phyloP scores from a whole-genome alignment of 2,797 vertebrate species.

The Cebuella pygmaea region DNA sequence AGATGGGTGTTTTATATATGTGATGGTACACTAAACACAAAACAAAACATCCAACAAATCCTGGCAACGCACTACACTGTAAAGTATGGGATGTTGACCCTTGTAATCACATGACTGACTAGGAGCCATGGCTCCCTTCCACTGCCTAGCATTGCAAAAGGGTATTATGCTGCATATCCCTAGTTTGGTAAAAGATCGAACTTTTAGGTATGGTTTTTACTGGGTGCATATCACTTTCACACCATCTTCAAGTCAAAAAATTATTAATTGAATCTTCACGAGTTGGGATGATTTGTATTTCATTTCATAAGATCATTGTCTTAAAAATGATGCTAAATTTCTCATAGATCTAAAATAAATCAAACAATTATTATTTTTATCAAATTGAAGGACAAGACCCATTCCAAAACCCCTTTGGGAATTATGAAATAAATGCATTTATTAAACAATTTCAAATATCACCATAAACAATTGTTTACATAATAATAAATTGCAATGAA shows the following conservation, averaged over 20 bases:
- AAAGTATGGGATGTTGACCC: background rate
- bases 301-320: background rate
- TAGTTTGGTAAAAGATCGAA: background rate
- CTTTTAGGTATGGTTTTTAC: background rate
- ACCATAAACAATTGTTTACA: background rate
- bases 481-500: background rate
- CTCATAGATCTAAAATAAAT: background rate
- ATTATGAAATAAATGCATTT: background rate
- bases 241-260: background rate
- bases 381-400: background rate
- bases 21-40: background rate
- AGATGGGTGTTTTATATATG: background rate
- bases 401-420: background rate
- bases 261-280: background rate
- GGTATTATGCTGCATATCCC: background rate
- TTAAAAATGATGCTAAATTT: slow-evolving; percentile 22
- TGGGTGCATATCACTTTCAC: background rate
- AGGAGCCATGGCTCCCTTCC: background rate
- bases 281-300: background rate
- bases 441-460: background rate
- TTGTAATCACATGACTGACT: background rate
- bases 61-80: background rate
- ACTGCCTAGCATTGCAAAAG: background rate
- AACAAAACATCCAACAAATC: background rate
- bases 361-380: background rate